These are phyloP conservation scores for Crax fasciolata DNA, from an alignment of 2,797 vertebrate species.

Conservation along the genomic window DNA sequence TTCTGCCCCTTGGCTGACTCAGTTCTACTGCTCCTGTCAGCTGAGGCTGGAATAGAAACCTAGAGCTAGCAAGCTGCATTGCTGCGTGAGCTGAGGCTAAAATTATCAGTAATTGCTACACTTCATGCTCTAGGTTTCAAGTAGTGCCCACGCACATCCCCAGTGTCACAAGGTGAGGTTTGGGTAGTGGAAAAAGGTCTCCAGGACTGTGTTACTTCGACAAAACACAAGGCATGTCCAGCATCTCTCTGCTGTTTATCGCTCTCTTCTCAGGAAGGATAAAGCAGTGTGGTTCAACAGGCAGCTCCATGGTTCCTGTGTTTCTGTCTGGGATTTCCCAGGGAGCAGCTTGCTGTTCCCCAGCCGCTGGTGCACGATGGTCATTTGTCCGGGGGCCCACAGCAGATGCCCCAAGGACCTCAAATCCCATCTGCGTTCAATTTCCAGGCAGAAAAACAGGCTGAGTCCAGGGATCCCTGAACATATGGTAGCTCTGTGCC, in stretches of 20 bases:
- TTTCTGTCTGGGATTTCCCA: slow-evolving; percentile 9
- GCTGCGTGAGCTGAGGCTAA: not conserved
- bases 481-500: slow-evolving; percentile 41
- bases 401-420: not conserved
- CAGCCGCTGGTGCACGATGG: not conserved
- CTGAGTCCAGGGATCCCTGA: slow-evolving; percentile 26
- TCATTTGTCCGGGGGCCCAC: not conserved
- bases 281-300: not conserved
- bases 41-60: slow-evolving; percentile 7
- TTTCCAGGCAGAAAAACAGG: slow-evolving; percentile 27
- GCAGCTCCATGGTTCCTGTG: not conserved
- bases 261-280: not conserved
- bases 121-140: not conserved
- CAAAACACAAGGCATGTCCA: not conserved
- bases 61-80: not conserved
- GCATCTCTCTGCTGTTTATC: not conserved
- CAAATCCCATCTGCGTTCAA: slow-evolving; percentile 1
- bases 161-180: not conserved
- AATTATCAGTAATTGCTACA: slow-evolving; percentile 24
- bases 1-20: slow-evolving; percentile 70
- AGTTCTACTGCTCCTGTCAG: slow-evolving; percentile 18
- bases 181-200: slow-evolving; percentile 13
- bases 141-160: not conserved
- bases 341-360: not conserved
- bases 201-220: not conserved